A percentile compares a stretch with the other conserved stretches of the same genome.
phyloP scores from a whole-genome alignment of 2,888 invertebrate genomes.

The Trichogramma evanescens region DNA sequence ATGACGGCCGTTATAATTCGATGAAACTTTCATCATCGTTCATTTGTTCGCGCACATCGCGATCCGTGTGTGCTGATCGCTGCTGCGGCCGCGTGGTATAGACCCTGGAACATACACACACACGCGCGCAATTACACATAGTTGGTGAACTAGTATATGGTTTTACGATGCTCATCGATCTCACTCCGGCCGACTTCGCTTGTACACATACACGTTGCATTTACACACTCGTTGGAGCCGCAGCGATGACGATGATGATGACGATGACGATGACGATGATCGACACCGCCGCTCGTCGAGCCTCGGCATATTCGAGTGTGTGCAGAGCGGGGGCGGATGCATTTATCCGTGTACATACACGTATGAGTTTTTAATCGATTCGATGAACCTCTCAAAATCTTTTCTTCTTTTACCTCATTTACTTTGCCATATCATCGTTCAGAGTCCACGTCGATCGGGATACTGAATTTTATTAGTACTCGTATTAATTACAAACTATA shows the following conservation, averaged over 20 bases:
- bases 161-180: constrained; percentile 21
- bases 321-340: not conserved
- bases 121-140: not conserved
- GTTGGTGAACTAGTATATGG: not conserved
- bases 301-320: no score
- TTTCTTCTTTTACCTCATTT: not conserved
- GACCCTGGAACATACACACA: no score
- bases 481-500: no score
- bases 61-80: not conserved
- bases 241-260: no score
- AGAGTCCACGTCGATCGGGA: no score
- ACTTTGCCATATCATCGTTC: no score
- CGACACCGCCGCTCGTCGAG: not conserved
- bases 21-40: constrained; percentile 23
- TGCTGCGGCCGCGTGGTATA: no score
- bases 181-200: constrained; percentile 13
- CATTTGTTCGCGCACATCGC: constrained; percentile 16
- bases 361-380: constrained; percentile 21
- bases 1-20: constrained; percentile 9
- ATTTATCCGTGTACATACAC: no score
- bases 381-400: not conserved
- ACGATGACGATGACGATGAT: not conserved
- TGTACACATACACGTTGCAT: constrained; percentile 18
- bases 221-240: not conserved
- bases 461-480: no score